These are phyloP conservation scores for Anastatus disparis DNA, from an alignment of 1,140 invertebrate genomes.

Conservation along the genomic window DNA sequence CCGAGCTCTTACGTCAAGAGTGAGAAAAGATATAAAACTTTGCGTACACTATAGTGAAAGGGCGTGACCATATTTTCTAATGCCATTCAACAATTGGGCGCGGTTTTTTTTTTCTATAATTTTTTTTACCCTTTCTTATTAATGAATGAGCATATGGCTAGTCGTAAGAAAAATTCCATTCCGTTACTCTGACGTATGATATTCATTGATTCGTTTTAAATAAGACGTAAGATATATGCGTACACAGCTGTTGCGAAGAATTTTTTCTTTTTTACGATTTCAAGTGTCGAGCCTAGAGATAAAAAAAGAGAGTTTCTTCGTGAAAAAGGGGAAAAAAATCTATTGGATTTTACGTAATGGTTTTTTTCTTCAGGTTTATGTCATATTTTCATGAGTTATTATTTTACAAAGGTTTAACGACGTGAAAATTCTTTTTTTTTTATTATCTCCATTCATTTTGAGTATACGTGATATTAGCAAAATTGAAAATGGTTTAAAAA, in stretches of 20 bases:
- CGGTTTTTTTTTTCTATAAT: no score
- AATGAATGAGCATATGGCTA: not conserved
- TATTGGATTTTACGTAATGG: not conserved
- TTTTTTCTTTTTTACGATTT: not conserved
- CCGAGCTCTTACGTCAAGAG: not conserved
- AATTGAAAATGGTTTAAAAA: no score
- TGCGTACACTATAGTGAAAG: constrained; percentile 48
- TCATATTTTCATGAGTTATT: no score
- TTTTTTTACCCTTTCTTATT: no score
- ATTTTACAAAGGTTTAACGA: no score
- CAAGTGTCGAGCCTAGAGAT: not conserved
- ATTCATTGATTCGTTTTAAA: constrained; percentile 1
- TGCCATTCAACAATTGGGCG: constrained; percentile 46
- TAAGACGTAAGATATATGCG: not conserved
- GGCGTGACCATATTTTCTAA: constrained; percentile 41
- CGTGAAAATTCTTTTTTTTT: no score
- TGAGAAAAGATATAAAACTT: constrained; percentile 12
- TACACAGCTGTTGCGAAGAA: no score
- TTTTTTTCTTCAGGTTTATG: not conserved
- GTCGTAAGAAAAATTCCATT: constrained; percentile 14
- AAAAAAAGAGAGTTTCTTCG: not conserved
- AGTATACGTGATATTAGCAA: no score
- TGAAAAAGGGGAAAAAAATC: not conserved
- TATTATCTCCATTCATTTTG: no score
- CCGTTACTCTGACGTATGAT: not conserved